Percentiles rank a stretch among this genome's conserved stretches.
Evolutionary conservation across 2,888 invertebrate genomes (phyloP).

Genomic region (Chrysomela aeneicollis): DNA sequence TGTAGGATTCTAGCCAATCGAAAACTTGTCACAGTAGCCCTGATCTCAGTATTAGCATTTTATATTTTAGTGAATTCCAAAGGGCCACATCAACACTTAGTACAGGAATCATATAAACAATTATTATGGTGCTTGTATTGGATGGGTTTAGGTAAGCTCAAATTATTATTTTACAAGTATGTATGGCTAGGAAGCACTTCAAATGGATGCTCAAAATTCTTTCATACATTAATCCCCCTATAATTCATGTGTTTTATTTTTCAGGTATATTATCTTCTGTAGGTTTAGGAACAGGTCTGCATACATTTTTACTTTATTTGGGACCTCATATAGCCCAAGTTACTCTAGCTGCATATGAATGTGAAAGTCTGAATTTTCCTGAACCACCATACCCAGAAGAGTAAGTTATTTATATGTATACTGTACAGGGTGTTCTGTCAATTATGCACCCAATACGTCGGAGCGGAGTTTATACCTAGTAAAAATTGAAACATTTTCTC

Average conservation of each 20-base stretch:
- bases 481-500: too few species aligned
- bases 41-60: conserved; percentile 63
- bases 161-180: too few species aligned
- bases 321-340: conserved; percentile 99
- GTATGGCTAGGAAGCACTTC: too few species aligned
- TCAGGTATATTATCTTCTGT: conserved; percentile 94
- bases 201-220: too few species aligned
- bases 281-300: conserved; percentile 96
- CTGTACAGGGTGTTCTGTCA: not conserved
- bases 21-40: conserved; percentile 64
- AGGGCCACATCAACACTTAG: conserved; percentile 71
- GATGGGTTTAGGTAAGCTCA: conserved; percentile 56
- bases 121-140: conserved; percentile 60
- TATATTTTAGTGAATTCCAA: conserved; percentile 67
- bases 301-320: conserved; percentile 97
- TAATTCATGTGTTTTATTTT: too few species aligned
- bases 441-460: not conserved
- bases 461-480: too few species aligned
- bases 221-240: not conserved
- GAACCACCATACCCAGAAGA: conserved; percentile 98
- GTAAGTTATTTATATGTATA: conserved; percentile 63
- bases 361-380: conserved; percentile 93
- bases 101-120: conserved; percentile 63
- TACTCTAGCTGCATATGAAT: conserved; percentile 98
- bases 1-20: conserved; percentile 72